A percentile compares a stretch with the other conserved stretches of the same genome.
Evolutionary conservation across 2,888 invertebrate species (phyloP).

Genomic region (Dascillus cervinus): DNA sequence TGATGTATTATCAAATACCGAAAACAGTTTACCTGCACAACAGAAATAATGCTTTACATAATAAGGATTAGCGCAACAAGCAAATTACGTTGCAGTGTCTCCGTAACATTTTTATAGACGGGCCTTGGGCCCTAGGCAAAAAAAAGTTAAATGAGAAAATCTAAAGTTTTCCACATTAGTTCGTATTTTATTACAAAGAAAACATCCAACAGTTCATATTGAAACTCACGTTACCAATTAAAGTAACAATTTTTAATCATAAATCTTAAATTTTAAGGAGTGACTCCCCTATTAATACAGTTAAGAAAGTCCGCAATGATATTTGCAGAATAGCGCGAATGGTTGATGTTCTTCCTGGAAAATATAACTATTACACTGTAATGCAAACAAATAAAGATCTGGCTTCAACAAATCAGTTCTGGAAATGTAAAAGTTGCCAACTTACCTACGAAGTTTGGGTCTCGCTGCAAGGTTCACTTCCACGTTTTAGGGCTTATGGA

Average conservation of each 20-base stretch:
- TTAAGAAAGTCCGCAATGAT: constrained; percentile 24
- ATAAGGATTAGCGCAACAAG: too few relatives aligned
- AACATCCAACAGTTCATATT: too few relatives aligned
- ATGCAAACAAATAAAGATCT: constrained; percentile 19
- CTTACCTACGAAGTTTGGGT: constrained; percentile 28
- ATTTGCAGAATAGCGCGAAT: constrained; percentile 25
- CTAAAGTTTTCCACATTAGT: too few relatives aligned
- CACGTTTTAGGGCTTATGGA: constrained; percentile 21
- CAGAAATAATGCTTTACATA: too few relatives aligned
- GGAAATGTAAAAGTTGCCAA: constrained; percentile 21
- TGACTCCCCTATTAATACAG: constrained; percentile 14
- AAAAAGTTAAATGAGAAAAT: too few relatives aligned
- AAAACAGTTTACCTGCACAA: too few relatives aligned
- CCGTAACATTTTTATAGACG: too few relatives aligned
- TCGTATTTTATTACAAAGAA: too few relatives aligned
- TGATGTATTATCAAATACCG: too few relatives aligned
- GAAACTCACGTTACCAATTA: too few relatives aligned
- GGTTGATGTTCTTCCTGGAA: constrained; percentile 23
- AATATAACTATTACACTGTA: constrained; percentile 24
- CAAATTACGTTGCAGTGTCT: too few relatives aligned
- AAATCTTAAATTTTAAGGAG: constrained; percentile 16
- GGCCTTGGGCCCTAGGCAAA: too few relatives aligned
- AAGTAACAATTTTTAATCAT: not conserved
- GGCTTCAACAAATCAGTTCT: constrained; percentile 25
- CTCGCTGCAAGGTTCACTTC: constrained; percentile 22